Evolutionary conservation across 2,113 vertebrate genomes (phyloP), one percentile per base, ranked within the genome.

Genomic region (Aplodontia rufa): DNA sequence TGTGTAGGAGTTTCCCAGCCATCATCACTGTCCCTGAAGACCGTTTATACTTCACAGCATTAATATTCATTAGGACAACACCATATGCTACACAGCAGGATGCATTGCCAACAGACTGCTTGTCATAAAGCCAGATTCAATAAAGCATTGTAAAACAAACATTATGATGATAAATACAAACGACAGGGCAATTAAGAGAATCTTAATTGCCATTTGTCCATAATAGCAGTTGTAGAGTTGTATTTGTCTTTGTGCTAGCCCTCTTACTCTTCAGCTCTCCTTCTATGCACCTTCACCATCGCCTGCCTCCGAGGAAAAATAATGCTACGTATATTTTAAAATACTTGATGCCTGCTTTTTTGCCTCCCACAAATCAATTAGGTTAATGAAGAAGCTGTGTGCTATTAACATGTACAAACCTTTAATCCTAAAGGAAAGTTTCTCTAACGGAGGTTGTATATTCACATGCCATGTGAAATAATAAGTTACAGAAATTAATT

Each of bases 61-160:
- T 98, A 99, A 98, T 98, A 99, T 99, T 99, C 98, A 99, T 99
- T 98, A 98, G 97, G 96, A 93, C 97, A 98, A 97, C 94, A 80
- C 98, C 98, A 98, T 99, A 99, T 99, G 99, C 96, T 98, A 97
- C 98, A 97, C 98, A 98, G 98, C 98, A 98, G 98, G 98, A 98
- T 94, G 90, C 93, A 91, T 6, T 97, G 98, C 98, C 98, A 98
- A 97, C 97, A 98, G 98, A 98, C 97, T 98, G 98, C 98, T 98
- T 98, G 98, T 98, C 98, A 98, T 97, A 98, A 98, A 98, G 98
- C 98, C 98, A 98, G 98, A 98, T 98, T 99, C 98, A 98, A 98
- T 99, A 99, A 98, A 98, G 98, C 97, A 98, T 98, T 98, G 98
- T 98, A 98, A 98, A 98, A 98, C 98, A 98, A 99, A 99, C 98